phyloP scores from a whole-genome alignment of 2,888 invertebrate genomes.

The Aleiodes leptofemur region DNA sequence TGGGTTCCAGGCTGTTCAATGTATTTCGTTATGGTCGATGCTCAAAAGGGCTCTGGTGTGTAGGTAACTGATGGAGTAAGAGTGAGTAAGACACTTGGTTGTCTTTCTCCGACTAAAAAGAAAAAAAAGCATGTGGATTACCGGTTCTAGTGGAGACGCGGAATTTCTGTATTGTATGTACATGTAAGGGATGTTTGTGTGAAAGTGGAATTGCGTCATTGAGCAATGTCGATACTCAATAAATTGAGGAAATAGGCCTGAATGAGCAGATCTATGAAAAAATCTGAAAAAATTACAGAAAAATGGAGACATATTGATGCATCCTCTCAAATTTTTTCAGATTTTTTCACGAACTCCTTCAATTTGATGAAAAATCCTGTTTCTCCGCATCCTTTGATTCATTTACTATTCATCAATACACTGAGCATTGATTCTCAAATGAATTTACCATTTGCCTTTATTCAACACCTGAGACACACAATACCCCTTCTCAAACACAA shows the following conservation, averaged over 20 bases:
- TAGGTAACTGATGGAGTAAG: conserved; percentile 33
- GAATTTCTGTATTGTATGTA: conserved; percentile 12
- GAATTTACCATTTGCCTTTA: neutral
- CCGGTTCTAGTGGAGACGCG: conserved; percentile 7
- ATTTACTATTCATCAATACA: neutral
- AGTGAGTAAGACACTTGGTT: neutral
- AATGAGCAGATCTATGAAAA: too few species aligned
- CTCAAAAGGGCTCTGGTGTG: conserved; percentile 46
- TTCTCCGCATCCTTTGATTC: too few species aligned
- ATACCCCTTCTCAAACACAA: neutral
- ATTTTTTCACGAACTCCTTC: too few species aligned
- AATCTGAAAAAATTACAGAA: too few species aligned
- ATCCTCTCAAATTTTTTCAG: too few species aligned
- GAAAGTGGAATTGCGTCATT: neutral
- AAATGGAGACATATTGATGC: too few species aligned
- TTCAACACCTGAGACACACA: conserved; percentile 11
- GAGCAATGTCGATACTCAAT: too few species aligned
- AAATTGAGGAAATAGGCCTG: too few species aligned
- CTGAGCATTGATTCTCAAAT: neutral
- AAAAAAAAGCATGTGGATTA: conserved; percentile 29
- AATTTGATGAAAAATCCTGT: too few species aligned
- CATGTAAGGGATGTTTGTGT: conserved; percentile 3
- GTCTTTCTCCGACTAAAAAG: neutral
- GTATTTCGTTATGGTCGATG: conserved; percentile 47
- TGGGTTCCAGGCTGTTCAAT: conserved; percentile 40